phyloP scores from a whole-genome alignment of 2,797 vertebrate species.

The Triplophysa yarkandensis region DNA sequence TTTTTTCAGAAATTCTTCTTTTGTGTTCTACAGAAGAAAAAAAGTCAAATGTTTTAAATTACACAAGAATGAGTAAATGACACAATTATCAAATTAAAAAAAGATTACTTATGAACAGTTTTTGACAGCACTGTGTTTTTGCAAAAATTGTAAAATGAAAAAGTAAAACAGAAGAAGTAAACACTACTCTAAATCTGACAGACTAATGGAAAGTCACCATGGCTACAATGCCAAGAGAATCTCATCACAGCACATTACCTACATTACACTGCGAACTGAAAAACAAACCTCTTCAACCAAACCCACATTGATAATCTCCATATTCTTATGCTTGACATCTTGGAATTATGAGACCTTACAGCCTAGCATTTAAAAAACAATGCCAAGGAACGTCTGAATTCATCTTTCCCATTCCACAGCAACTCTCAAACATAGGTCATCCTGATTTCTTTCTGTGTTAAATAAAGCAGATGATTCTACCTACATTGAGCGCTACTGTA shows the following conservation, averaged over 20 bases:
- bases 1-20: too few relatives aligned
- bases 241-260: background rate
- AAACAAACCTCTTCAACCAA: slow-evolving; percentile 2
- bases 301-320: slow-evolving; percentile 9
- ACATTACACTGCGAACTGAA: background rate
- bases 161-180: background rate
- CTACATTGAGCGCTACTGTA: slow-evolving; percentile 6
- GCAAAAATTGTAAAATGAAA: background rate
- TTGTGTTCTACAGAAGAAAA: too few relatives aligned
- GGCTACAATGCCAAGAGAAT: background rate
- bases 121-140: background rate
- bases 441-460: slow-evolving; percentile 6
- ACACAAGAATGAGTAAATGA: background rate
- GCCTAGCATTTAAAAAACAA: background rate
- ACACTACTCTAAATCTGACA: background rate
- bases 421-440: slow-evolving; percentile 1
- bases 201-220: background rate
- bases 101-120: too few relatives aligned
- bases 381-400: background rate
- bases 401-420: slow-evolving; percentile 1
- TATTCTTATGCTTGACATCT: background rate
- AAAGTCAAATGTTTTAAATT: too few relatives aligned
- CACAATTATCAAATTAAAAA: too few relatives aligned
- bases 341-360: background rate
- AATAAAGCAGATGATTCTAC: slow-evolving; percentile 22